Base-by-base conservation (phyloP, 2,888 invertebrate genomes). In the Agrypnus murinus region DNA sequence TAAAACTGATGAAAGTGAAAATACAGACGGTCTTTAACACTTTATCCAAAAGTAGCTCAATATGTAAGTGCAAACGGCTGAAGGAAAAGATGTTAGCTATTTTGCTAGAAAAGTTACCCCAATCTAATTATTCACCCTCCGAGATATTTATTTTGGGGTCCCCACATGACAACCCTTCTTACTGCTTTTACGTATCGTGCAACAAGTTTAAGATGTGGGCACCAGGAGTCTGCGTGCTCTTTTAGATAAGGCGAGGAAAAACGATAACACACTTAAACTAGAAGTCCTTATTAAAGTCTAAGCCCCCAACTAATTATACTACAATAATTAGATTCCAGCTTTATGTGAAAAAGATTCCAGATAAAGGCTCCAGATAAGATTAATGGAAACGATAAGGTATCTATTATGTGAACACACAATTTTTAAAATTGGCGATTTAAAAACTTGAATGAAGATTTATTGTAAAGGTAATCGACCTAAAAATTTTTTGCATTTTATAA, bases 121-220 rank as follows among this genome's bases (percentile, higher is more conserved):
- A 38, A 57, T 65, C 58, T 65, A 65, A 65, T 65, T 65, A 65
- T 65, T 65, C 65, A 65, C 65, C 65, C 65, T 65, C 36, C 38
- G 25, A 57, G 58, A 58, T 57, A 65, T 65, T 65, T 65, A 65
- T 65, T 65, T 65, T 65, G 58, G 45, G 31, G 48, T n/a, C 65
- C 65, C 65, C 65, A 58, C 58, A 45, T 65, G 48, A 36, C 57
- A 57, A 46, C 55, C 57, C 65, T 57, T 65, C 58, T 65, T 40
- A 48, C 31, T 38, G 65, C 58, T 48, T 65, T 34, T 57, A 45
- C 45, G 58, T 58, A 34, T 58, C 58, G 14, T 32, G 65, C 65
- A 65, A 65, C 65, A 65, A 65, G 65, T 65, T 63, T 58, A 48
- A 48, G 46, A 58, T 46, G 38, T 38, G 58, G 32, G 48, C 65